Percentiles rank a stretch among this genome's conserved stretches.
phyloP scores from a whole-genome alignment of 1,140 invertebrate genomes.

The Cherax quadricarinatus region DNA sequence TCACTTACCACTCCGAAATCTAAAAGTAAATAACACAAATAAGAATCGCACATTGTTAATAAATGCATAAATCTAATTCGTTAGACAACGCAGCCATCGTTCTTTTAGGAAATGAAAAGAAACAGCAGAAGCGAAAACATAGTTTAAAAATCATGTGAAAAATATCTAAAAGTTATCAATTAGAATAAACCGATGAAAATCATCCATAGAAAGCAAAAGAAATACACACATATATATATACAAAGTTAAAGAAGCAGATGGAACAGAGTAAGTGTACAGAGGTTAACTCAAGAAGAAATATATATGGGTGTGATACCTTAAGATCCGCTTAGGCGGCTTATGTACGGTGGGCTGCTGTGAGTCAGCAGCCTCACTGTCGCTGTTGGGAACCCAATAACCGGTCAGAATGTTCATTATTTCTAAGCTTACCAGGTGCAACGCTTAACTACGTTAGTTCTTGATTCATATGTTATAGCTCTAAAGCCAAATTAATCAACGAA shows the following conservation, averaged over 20 bases:
- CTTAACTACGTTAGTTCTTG: neutral
- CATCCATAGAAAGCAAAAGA: neutral
- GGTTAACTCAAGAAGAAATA: neutral
- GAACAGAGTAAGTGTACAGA: neutral
- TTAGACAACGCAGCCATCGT: no score
- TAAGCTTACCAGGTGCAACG: neutral
- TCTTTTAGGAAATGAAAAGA: neutral
- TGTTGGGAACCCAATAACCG: conserved; percentile 25
- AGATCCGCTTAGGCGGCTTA: conserved; percentile 28
- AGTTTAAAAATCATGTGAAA: neutral
- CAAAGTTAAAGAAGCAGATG: neutral
- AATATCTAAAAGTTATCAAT: neutral
- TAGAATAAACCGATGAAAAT: neutral
- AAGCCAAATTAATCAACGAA: no score
- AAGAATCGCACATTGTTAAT: no score
- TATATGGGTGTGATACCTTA: conserved; percentile 29
- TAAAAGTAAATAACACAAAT: no score
- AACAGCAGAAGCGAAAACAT: neutral
- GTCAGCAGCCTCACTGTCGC: conserved; percentile 24
- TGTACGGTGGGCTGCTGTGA: neutral
- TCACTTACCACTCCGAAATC: no score
- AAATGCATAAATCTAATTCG: no score
- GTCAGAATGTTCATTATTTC: neutral
- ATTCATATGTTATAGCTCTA: no score
- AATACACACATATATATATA: neutral